A percentile compares a stretch with the other conserved stretches of the same genome.
Conservation (phyloP, 2,797 vertebrate species). For the Phyllotis vaccarum region DNA sequence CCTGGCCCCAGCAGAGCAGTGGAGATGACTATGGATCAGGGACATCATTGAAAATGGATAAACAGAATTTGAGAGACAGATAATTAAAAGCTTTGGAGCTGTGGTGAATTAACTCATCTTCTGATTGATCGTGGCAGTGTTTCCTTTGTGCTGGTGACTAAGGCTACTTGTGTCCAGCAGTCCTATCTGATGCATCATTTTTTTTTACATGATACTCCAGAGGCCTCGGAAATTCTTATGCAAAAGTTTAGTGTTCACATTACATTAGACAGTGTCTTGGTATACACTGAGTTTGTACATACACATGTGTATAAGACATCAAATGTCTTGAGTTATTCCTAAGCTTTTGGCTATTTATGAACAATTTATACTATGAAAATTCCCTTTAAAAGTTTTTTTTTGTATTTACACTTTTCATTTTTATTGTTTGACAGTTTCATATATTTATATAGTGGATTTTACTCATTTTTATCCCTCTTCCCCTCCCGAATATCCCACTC, state of each 20-base stretch:
- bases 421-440: background rate
- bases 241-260: background rate
- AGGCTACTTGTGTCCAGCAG: background rate
- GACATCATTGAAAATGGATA: conserved; percentile 41
- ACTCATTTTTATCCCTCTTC: background rate
- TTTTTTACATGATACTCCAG: background rate
- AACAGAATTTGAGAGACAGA: conserved; percentile 34
- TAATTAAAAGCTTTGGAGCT: conserved; percentile 41
- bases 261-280: background rate
- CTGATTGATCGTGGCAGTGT: background rate
- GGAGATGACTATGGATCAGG: background rate
- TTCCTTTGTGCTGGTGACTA: background rate
- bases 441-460: background rate
- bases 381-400: background rate
- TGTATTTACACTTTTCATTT: background rate
- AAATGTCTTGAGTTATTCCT: background rate
- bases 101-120: background rate
- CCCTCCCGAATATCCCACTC: background rate
- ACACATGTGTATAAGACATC: background rate
- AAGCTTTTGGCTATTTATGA: background rate
- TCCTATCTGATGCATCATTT: background rate
- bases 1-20: background rate
- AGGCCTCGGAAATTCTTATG: background rate
- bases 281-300: background rate
- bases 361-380: background rate